These are phyloP conservation scores for Pyrrhosoma nymphula DNA, from an alignment of 2,888 invertebrate species.

Conservation along the genomic window DNA sequence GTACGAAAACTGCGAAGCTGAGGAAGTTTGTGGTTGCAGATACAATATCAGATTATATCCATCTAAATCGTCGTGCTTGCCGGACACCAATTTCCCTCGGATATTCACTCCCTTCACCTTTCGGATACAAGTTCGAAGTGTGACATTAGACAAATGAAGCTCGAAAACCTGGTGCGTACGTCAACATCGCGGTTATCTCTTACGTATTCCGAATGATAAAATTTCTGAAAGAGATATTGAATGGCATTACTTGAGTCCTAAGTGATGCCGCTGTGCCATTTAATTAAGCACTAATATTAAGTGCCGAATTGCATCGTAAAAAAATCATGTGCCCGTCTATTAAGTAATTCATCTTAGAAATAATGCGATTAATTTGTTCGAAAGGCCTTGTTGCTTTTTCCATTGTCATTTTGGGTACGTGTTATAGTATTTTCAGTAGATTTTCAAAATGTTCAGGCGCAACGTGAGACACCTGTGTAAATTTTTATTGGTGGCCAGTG, in stretches of 20 bases:
- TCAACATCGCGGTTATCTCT: slow-evolving; percentile 66
- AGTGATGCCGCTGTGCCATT: background rate
- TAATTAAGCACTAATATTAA: background rate
- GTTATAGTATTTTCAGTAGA: background rate
- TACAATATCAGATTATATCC: too few relatives aligned
- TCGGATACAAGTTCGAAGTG: too few relatives aligned
- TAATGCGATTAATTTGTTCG: background rate
- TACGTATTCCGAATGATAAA: slow-evolving; percentile 55
- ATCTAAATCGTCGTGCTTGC: too few relatives aligned
- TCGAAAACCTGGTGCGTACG: slow-evolving; percentile 1
- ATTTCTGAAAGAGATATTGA: slow-evolving; percentile 21
- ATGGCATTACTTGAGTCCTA: slow-evolving; percentile 60
- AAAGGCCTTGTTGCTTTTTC: background rate
- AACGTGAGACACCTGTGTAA: slow-evolving; percentile 65
- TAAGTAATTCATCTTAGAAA: background rate
- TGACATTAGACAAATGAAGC: background rate
- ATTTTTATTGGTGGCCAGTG: slow-evolving; percentile 53
- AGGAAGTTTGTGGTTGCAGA: too few relatives aligned
- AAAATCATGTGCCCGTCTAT: background rate
- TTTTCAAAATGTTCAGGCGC: slow-evolving; percentile 61
- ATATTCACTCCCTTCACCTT: too few relatives aligned
- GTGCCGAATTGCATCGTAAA: background rate
- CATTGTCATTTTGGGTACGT: slow-evolving; percentile 19
- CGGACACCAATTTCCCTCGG: too few relatives aligned
- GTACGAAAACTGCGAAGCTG: too few relatives aligned